phyloP scores from a whole-genome alignment of 2,888 invertebrate species.

The Tinea pellionella region DNA sequence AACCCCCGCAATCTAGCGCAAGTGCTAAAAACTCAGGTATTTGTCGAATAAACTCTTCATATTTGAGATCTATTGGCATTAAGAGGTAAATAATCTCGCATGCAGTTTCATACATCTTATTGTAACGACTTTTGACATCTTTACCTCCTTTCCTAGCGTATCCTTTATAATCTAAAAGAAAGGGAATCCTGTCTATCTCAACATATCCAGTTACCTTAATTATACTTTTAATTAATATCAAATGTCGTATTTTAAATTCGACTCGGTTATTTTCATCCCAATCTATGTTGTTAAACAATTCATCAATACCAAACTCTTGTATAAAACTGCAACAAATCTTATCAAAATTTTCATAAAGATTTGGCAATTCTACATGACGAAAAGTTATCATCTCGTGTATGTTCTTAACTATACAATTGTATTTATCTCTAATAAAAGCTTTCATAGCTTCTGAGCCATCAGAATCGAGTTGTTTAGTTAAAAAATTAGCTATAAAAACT shows the following conservation, averaged over 20 bases:
- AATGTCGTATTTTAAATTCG: not conserved
- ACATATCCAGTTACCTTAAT: not conserved
- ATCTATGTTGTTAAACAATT: not conserved
- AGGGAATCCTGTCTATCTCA: not conserved
- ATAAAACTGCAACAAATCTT: not conserved
- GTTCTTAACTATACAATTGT: not conserved
- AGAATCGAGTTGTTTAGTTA: not conserved
- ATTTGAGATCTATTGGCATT: not conserved
- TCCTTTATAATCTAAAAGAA: not conserved
- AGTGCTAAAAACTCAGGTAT: slow-evolving; percentile 35
- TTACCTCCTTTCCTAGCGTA: not conserved
- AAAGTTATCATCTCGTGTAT: not conserved
- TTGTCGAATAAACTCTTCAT: slow-evolving; percentile 18
- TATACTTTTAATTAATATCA: not conserved
- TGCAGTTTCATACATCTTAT: slow-evolving; percentile 43
- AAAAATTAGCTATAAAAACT: not conserved
- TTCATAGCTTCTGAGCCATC: not conserved
- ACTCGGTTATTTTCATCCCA: not conserved
- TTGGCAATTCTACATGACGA: not conserved
- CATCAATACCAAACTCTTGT: not conserved
- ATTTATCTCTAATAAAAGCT: not conserved
- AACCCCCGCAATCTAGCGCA: slow-evolving; percentile 54
- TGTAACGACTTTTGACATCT: slow-evolving; percentile 22
- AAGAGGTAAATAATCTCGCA: slow-evolving; percentile 34
- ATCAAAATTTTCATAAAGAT: not conserved